phyloP scores from a whole-genome alignment of 2,113 vertebrate genomes.

The Guaruba guarouba region DNA sequence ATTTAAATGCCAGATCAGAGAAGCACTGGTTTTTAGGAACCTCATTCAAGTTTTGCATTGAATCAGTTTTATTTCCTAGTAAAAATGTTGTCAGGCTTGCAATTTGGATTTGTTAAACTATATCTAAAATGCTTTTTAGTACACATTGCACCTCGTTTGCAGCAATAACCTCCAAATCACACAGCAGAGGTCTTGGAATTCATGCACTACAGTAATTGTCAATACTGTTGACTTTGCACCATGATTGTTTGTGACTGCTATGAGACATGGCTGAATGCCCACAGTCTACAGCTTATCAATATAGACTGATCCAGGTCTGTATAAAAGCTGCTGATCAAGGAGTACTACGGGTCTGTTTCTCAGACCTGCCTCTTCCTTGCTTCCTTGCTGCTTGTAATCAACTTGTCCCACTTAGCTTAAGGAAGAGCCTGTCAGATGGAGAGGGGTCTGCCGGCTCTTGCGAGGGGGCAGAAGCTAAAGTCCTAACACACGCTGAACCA shows the following conservation, averaged over 20 bases:
- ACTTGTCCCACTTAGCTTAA: neutral
- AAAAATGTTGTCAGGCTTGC: neutral
- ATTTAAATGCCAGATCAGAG: neutral
- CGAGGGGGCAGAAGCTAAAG: neutral
- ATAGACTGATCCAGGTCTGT: neutral
- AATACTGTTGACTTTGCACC: constrained; percentile 18
- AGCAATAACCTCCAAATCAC: neutral
- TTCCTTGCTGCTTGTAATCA: neutral
- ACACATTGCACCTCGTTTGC: neutral
- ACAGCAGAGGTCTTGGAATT: neutral
- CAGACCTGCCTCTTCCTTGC: neutral
- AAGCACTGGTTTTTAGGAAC: neutral
- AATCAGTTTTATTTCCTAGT: neutral
- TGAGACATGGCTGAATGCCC: constrained; percentile 13
- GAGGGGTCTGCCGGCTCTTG: neutral
- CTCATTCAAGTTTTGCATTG: neutral
- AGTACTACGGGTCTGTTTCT: neutral
- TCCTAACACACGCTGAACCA: neutral
- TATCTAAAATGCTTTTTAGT: neutral
- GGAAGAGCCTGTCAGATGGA: neutral
- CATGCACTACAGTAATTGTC: constrained; percentile 4
- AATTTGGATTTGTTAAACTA: neutral
- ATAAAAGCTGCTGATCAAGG: neutral
- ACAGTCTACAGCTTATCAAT: neutral
- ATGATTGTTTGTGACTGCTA: neutral